Conservation (phyloP, 2,113 vertebrate genomes). For the Gymnorhina tibicen region DNA sequence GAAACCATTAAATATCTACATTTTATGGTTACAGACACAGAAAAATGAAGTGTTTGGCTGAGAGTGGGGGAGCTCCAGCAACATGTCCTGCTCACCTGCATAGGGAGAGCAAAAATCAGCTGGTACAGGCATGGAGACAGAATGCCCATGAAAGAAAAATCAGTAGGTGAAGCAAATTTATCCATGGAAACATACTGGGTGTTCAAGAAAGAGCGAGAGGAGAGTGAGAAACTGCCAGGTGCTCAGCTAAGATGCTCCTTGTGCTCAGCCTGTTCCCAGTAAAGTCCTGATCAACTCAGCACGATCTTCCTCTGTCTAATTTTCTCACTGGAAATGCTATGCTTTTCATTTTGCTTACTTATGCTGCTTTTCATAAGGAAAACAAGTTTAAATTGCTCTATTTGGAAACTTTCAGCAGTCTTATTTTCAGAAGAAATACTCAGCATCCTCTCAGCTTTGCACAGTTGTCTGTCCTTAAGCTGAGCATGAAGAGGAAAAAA, state of each 20-base stretch:
- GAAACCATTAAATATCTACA: background rate
- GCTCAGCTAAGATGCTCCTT: background rate
- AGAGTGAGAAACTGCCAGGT: background rate
- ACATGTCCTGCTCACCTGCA: accelerated
- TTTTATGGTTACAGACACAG: background rate
- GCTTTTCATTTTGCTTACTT: background rate
- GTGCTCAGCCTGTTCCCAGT: background rate
- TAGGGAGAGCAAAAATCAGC: background rate
- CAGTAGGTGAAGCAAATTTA: background rate
- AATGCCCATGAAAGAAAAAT: background rate
- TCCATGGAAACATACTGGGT: background rate
- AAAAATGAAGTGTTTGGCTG: background rate
- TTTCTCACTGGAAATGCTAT: background rate
- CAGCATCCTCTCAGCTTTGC: background rate
- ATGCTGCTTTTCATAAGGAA: background rate
- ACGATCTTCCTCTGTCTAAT: background rate
- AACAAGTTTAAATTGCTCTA: background rate
- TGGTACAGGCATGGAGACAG: background rate
- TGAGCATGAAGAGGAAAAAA: background rate
- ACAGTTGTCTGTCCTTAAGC: background rate
- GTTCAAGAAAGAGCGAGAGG: background rate
- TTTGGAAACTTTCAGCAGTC: background rate
- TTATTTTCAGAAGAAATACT: background rate
- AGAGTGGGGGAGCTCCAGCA: background rate
- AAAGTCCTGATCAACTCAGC: background rate